phyloP scores from a whole-genome alignment of 2,888 invertebrate species.

The Macroteleia sp. region DNA sequence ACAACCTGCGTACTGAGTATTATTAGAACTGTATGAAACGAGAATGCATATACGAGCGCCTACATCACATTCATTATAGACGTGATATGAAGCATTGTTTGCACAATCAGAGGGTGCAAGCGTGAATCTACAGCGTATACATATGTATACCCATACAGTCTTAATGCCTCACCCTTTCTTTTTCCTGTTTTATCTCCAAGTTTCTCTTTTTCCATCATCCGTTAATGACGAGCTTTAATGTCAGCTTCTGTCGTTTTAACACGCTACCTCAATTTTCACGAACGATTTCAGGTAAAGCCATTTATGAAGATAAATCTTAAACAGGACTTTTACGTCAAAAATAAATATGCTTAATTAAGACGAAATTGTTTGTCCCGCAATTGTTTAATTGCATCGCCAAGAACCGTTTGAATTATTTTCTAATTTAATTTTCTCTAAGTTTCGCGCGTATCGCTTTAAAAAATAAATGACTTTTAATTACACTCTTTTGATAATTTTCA shows the following conservation, averaged over 20 bases:
- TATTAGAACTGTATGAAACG: conserved; percentile 78
- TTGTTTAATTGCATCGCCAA: background rate
- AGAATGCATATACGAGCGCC: conserved; percentile 65
- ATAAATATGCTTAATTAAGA: conserved; percentile 19
- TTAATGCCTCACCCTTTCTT: conserved; percentile 51
- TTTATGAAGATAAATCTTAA: conserved; percentile 37
- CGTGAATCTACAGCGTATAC: conserved; percentile 65
- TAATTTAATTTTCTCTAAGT: background rate
- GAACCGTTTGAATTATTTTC: no score
- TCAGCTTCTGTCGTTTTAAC: conserved; percentile 55
- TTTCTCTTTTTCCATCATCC: conserved; percentile 59
- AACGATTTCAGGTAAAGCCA: conserved; percentile 57
- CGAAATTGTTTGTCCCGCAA: background rate
- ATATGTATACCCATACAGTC: conserved; percentile 61
- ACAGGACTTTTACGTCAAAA: conserved; percentile 15
- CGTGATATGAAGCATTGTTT: conserved; percentile 83
- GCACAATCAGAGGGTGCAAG: conserved; percentile 81
- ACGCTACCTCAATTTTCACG: conserved; percentile 56
- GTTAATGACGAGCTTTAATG: conserved; percentile 60
- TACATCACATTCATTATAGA: conserved; percentile 81
- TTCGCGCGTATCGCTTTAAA: background rate
- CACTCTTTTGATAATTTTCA: no score
- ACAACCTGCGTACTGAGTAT: conserved; percentile 84
- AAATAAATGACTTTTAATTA: no score
- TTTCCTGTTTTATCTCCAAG: conserved; percentile 51